phyloP scores from a whole-genome alignment of 2,113 vertebrate species.

The Benitochromis conjunctus region DNA sequence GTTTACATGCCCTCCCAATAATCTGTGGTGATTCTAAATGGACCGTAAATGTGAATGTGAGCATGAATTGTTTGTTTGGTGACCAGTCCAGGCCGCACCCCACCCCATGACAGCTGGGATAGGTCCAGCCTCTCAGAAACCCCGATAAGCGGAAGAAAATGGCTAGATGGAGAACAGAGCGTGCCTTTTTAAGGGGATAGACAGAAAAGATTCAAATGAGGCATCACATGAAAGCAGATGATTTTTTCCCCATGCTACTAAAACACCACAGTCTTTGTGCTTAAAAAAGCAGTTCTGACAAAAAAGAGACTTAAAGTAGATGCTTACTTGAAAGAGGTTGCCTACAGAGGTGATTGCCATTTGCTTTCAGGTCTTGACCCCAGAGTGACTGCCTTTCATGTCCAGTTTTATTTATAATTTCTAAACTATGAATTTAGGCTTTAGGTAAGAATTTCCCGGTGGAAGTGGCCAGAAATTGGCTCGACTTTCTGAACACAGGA shows the following conservation, averaged over 20 bases:
- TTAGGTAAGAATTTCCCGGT: background rate
- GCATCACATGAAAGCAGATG: background rate
- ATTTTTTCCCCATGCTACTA: background rate
- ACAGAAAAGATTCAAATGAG: background rate
- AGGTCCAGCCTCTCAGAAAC: background rate
- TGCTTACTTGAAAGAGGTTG: background rate
- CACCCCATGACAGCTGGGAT: background rate
- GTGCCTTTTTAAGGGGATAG: background rate
- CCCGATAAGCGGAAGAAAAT: background rate
- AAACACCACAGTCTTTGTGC: background rate
- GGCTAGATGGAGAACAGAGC: background rate
- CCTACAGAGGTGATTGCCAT: background rate
- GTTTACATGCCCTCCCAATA: background rate
- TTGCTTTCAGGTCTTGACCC: background rate
- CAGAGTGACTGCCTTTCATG: background rate
- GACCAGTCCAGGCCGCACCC: background rate
- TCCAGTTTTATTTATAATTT: background rate
- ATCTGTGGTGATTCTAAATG: background rate
- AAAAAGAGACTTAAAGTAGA: background rate
- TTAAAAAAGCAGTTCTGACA: background rate
- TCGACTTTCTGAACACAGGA: background rate
- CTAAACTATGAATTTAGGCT: background rate
- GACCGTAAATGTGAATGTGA: background rate
- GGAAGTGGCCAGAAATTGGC: background rate
- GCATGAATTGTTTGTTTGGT: background rate